Base-by-base conservation (phyloP, 1,140 invertebrate genomes). In the Pectinophora gossypiella region DNA sequence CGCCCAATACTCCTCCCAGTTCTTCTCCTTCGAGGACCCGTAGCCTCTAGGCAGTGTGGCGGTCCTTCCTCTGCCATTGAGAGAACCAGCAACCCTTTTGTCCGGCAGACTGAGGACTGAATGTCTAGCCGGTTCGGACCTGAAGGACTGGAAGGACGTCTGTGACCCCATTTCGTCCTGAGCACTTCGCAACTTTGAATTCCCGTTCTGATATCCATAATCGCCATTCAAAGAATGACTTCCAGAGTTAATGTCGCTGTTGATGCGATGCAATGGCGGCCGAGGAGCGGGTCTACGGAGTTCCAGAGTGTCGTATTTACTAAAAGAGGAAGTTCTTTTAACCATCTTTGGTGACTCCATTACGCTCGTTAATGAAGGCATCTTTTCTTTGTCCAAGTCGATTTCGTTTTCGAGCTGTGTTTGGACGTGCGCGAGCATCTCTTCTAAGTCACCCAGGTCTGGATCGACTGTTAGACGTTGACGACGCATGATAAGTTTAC, bases 1-100 rank as follows among this genome's bases (percentile, higher is more conserved):
- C 6, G 81, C 66, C 87, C 87, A 88, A 61, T 88, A 88, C 9
- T 86, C 81, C 46, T 88, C 83, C 85, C 85, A 88, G 47, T 76
- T 75, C 56, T 83, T 84, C 35, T 86, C 77, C 47, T 68, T 81
- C 0, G 59, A 80, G 0, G 80, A 81, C 0, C 80, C 80, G 19
- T 84, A 83, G 2, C 80, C 77, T 13, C 80, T 53, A 3, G 83
- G 83, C n/a, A 86, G 50, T 0, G 83, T 86, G 0, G 83, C 79
- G 2, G 77, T 86, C 42, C 61, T 85, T 0, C 56, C 51, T 55
- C 71, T 68, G 0, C 78, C 77, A 48, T 84, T 86, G 5, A 81
- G 22, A 1, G 80, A 75, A 1, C 56, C 52, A 0, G 80, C 70
- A 0, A 51, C 73, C 32, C 72, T 64, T 22, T 76, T 80, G 15